Base-by-base conservation (phyloP, 2,888 invertebrate genomes). In the Apoda limacodes region DNA sequence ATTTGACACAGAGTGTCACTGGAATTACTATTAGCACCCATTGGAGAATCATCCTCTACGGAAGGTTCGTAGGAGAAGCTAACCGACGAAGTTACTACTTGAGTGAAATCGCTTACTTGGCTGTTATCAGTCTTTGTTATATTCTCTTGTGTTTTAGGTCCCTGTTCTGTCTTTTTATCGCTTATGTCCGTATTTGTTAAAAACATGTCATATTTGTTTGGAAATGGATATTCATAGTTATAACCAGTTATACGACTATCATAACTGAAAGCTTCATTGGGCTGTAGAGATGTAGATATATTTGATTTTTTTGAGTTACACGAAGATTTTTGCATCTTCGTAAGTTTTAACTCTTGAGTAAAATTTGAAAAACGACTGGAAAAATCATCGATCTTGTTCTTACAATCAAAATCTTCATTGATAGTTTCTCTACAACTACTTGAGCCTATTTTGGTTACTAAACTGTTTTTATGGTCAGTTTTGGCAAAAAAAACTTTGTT, bases 1-100 rank as follows among this genome's bases (percentile, higher is more conserved):
- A 82, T 80, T 64, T 82, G 82, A 67, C 82, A 82, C 45, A 82
- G 56, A 3, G 82, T 82, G 59, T 82, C 82, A 51, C 81, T 82
- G 32, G 82, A 82, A 46, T 82, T 82, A 51, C 68, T 82, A 43
- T 80, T 80, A 32, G 67, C 71, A 39, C 72, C 76, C 28, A 61
- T 71, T 7, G 70, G 72, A 4, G 78, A 82, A 47, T 78, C 76
- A 24, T 81, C 82, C 29, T 80, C 82, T 26, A 55, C 59, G 22
- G 81, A 80, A 30, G 71, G 71, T 46, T 82, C 82, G 36, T 75
- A 82, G 19, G 82, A 80, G 46, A 82, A 81, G 48, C 82, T 82
- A 53, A 82, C 74, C 29, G 82, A 82, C 31, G 82, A 82, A 42
- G 82, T 82, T 25, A 82, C 76, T 50, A 70, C 59, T 49, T 76